These are phyloP conservation scores for Zaprionus obscuricornis DNA, from an alignment of 2,888 invertebrate genomes.

Conservation along the genomic window DNA sequence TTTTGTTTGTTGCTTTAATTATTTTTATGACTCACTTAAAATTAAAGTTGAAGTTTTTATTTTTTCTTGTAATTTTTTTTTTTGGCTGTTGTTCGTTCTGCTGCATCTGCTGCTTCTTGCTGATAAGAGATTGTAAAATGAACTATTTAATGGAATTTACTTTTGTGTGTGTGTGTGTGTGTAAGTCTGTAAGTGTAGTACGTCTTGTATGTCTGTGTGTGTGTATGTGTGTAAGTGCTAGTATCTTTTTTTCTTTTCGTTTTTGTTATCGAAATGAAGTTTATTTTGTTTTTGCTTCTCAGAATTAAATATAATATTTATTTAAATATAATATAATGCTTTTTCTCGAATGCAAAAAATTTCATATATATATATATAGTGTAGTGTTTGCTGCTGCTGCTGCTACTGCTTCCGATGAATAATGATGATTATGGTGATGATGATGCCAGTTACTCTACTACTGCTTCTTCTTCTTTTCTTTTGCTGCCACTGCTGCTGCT, in stretches of 20 bases:
- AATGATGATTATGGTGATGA: too few relatives aligned
- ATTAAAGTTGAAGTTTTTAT: constrained; percentile 75
- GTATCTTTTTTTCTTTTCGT: too few relatives aligned
- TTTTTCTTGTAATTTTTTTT: constrained; percentile 42
- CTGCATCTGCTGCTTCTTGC: too few relatives aligned
- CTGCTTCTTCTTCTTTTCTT: too few relatives aligned
- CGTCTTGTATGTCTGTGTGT: constrained; percentile 34
- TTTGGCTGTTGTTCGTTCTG: constrained; percentile 56
- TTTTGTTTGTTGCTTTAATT: constrained; percentile 53
- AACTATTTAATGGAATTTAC: constrained; percentile 47
- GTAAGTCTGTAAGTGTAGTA: too few relatives aligned
- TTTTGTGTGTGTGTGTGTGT: constrained; percentile 35
- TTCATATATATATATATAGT: constrained; percentile 71
- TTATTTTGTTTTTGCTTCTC: constrained; percentile 77
- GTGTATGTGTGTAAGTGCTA: too few relatives aligned
- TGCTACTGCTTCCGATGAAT: too few relatives aligned
- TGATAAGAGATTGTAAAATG: constrained; percentile 55
- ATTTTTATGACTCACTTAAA: constrained; percentile 69
- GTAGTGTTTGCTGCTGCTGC: constrained; percentile 46
- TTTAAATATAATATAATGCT: constrained; percentile 81
- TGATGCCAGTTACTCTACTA: too few relatives aligned
- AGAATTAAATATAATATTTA: constrained; percentile 80
- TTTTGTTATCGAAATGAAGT: constrained; percentile 71
- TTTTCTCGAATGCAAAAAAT: constrained; percentile 81
- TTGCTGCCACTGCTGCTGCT: constrained; percentile 25